Conservation (phyloP, 2,797 vertebrate genomes). For the Pelochelys cantorii region DNA sequence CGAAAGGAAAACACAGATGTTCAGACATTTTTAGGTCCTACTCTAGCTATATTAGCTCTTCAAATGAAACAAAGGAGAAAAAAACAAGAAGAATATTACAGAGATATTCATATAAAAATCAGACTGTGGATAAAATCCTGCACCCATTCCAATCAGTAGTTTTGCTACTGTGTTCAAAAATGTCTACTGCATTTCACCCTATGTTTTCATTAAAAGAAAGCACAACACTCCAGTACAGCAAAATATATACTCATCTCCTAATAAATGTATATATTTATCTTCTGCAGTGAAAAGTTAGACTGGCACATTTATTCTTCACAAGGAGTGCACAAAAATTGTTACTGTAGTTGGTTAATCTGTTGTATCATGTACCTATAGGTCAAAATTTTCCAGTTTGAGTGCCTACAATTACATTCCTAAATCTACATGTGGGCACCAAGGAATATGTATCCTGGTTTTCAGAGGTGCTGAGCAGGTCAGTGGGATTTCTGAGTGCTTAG, state of each 20-base stretch:
- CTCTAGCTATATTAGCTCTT: not conserved
- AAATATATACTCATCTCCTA: not conserved
- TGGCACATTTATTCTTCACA: not conserved
- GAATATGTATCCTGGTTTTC: not conserved
- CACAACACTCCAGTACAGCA: not conserved
- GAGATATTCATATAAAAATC: not conserved
- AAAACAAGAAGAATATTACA: not conserved
- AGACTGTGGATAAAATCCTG: not conserved
- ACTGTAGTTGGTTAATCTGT: not conserved
- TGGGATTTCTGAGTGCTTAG: not conserved
- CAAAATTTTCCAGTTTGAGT: not conserved
- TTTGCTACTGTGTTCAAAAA: not conserved
- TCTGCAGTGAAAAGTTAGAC: not conserved
- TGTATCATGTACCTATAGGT: not conserved
- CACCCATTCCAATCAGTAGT: not conserved
- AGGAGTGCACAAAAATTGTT: not conserved
- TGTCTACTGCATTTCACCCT: no score
- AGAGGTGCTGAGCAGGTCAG: not conserved
- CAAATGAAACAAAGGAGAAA: not conserved
- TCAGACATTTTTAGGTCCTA: not conserved
- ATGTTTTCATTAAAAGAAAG: not conserved
- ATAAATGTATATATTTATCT: not conserved
- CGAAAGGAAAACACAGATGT: not conserved
- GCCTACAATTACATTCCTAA: not conserved
- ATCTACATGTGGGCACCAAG: not conserved